Evolutionary conservation across 2,888 invertebrate genomes (phyloP), one percentile per base, ranked within the genome.

Genomic region (Lithophane socia): DNA sequence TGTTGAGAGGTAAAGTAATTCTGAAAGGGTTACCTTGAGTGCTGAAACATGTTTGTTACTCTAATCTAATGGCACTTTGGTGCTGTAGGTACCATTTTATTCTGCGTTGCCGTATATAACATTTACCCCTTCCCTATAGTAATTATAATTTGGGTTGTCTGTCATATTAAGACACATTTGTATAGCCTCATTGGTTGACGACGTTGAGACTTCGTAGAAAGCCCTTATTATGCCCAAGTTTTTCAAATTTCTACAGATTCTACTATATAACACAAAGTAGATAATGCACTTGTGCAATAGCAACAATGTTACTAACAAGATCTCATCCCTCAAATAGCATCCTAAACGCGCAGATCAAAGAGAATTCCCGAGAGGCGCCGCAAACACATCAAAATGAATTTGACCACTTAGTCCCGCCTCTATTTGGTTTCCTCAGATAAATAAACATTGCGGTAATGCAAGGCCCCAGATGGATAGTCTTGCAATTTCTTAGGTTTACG

Each of bases 291-390:
- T 70, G 29, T 29, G 9, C n/a, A 44, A 61, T 10, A 65, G 18
- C 63, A 70, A 69, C 66, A 72, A 75, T 67, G 42, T 73, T 66
- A 64, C 72, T 72, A 80, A 84, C 70, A 68, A 78, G 67, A 66
- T 75, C 29, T 29, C 69, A 75, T 67, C 56, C 42, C n/a, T 80
- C 49, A 84, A 84, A 82, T 84, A 86, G 71, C 79, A 56, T 13
- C 58, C 73, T 42, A 74, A 64, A 67, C 42, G 16, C 58, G 18
- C 8, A 84, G 70, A 86, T 87, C 87, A 87, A 87, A 87, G 84
- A 54, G 64, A 68, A 66, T 63, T 64, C 61, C 66, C 37, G 37
- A 72, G 73, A 75, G 63, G 63, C 72, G 69, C 63, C 58, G 60
- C 73, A 72, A 79, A 80, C 71, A 75, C 71, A 83, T 77, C 80